Evolutionary conservation across 2,113 vertebrate genomes (phyloP), one percentile per base, ranked within the genome.

Genomic region (Mus spicilegus): DNA sequence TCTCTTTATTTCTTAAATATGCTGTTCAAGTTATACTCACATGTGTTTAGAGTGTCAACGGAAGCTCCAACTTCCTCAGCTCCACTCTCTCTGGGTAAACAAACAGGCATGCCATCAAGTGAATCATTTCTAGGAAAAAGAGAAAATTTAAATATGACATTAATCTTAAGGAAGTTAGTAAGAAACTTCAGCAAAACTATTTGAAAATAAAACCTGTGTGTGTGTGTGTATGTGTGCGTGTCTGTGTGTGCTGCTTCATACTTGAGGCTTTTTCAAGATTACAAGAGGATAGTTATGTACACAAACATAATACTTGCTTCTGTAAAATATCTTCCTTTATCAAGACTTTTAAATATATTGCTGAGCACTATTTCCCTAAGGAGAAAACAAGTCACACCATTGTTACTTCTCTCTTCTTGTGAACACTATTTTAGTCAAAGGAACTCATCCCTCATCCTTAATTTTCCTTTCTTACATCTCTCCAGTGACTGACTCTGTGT

Each of bases 61-160:
- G 88, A 82, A 91, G 82, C 49, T 92, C 49, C 80, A 46, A 69
- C 22, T 82, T 28, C 0, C 76, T 96, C 91, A 93, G 33, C 30
- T 90, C 95, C 75, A 24, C 94, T 93, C 56, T 94, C 12, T 42
- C 72, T 65, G 95, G 58, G 77, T 89, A 88, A 92, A 65, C 94
- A 89, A 6, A 5, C 70, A 88, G 92, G 46, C 87, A 97, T 7
- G 0, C 33, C 80, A 42, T 36, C 93, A 87, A 82, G 39, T 95
- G 92, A 97, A 95, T 90, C 97, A 98, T 98, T 98, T 98, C 98
- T 98, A 97, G 65, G 88, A 89, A 97, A 96, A 91, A 98, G 0
- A 97, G 9, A 95, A 89, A 63, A 73, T 89, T 72, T 16, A 94
- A 95, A 93, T 3, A 95, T 20, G 14, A 2, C 0, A 28, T 73